phyloP scores from a whole-genome alignment of 2,797 vertebrate species.

The Lacerta viridis region DNA sequence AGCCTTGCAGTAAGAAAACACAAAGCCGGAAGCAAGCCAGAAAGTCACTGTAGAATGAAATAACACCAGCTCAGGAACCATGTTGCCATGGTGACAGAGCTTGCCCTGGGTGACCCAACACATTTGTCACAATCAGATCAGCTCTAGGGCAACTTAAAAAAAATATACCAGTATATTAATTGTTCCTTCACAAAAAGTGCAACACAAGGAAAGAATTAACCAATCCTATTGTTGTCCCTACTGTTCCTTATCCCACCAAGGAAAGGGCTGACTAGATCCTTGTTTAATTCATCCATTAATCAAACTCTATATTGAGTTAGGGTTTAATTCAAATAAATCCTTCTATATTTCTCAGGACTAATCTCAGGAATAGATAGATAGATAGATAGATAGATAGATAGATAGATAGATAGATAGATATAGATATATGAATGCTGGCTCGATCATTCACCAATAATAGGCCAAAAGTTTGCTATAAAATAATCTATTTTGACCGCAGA shows the following conservation, averaged over 20 bases:
- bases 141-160: neutral
- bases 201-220: neutral
- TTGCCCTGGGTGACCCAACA: neutral
- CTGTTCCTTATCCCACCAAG: neutral
- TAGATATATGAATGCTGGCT: neutral
- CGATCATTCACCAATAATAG: neutral
- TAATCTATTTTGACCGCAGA: neutral
- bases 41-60: constrained; percentile 23
- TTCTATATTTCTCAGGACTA: neutral
- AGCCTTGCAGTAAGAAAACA: constrained; percentile 10
- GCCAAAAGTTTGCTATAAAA: neutral
- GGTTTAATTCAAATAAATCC: neutral
- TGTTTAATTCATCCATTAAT: neutral
- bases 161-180: neutral
- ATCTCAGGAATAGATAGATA: no score
- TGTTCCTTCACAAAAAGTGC: neutral
- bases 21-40: neutral
- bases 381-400: no score
- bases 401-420: no score
- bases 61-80: constrained; percentile 4
- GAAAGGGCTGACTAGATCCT: neutral
- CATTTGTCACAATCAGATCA: constrained; percentile 22
- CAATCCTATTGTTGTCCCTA: neutral
- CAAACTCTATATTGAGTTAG: neutral
- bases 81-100: constrained; percentile 38